phyloP scores from a whole-genome alignment of 2,113 vertebrate genomes.

The Pandion haliaetus region DNA sequence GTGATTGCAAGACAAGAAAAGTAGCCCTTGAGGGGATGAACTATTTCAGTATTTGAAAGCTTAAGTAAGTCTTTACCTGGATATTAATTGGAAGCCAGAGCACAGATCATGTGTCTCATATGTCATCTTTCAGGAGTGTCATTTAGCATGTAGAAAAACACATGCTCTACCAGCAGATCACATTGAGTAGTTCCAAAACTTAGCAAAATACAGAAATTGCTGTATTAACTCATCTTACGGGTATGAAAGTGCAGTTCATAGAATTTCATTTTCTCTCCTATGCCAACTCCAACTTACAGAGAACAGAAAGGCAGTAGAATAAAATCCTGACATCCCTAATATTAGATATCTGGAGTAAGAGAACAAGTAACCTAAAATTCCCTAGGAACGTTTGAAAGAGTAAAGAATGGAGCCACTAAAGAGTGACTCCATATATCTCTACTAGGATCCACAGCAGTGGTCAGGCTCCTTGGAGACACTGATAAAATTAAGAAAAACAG shows the following conservation, averaged over 20 bases:
- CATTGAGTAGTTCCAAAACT: background rate
- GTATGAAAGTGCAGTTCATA: background rate
- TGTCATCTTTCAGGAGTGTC: background rate
- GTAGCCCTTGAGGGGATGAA: background rate
- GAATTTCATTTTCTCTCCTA: background rate
- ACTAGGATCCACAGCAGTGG: background rate
- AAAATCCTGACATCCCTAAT: background rate
- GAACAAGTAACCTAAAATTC: background rate
- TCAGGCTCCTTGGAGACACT: constrained; percentile 13
- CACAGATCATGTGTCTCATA: background rate
- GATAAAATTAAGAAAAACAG: constrained; percentile 22
- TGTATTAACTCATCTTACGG: background rate
- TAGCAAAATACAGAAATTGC: background rate
- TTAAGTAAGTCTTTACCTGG: background rate
- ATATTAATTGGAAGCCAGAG: background rate
- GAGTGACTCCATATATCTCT: background rate
- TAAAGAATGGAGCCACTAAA: background rate
- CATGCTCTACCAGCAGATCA: background rate
- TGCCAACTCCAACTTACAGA: background rate
- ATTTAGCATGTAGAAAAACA: background rate
- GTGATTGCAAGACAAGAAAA: background rate
- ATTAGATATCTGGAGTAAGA: background rate
- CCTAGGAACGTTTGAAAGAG: background rate
- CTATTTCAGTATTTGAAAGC: background rate
- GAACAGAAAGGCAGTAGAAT: background rate